Percentiles rank a stretch among this genome's conserved stretches.
Conservation (phyloP, 2,797 vertebrate genomes). For the Sebastes wilsoni region DNA sequence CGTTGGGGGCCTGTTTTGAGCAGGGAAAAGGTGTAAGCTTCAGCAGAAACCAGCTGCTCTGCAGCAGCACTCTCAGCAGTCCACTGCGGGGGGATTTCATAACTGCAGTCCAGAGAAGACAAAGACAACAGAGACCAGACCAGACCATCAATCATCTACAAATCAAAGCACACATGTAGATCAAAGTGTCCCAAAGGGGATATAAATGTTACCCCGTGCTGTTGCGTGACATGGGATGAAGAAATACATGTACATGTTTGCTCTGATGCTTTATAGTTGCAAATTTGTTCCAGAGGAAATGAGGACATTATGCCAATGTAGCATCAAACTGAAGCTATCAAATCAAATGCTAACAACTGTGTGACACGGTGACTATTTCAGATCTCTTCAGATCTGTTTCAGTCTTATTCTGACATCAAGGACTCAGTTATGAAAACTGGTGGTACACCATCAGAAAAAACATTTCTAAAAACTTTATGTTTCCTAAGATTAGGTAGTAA, state of each 20-base stretch:
- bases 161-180: slow-evolving; percentile 16
- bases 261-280: not conserved
- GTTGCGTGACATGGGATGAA: not conserved
- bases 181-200: not conserved
- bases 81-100: slow-evolving; percentile 26
- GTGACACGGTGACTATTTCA: not conserved
- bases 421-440: not conserved
- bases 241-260: not conserved
- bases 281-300: not conserved
- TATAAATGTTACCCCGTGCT: not conserved
- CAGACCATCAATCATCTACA: slow-evolving; percentile 18
- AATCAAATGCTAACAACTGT: not conserved
- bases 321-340: not conserved
- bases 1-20: slow-evolving; percentile 12
- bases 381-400: not conserved
- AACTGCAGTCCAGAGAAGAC: slow-evolving; percentile 29
- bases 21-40: slow-evolving; percentile 15
- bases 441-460: not conserved
- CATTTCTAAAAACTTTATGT: not conserved
- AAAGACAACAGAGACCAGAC: slow-evolving; percentile 13
- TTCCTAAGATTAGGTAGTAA: not conserved
- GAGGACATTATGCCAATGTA: not conserved
- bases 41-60: slow-evolving; percentile 29
- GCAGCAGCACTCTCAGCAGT: slow-evolving; percentile 14
- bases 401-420: not conserved